Percentiles rank a stretch among this genome's conserved stretches.
Conservation (phyloP, 30 jellyfish, hydroid and myxozoan species). For the Hydractinia symbiolongicarpus region DNA sequence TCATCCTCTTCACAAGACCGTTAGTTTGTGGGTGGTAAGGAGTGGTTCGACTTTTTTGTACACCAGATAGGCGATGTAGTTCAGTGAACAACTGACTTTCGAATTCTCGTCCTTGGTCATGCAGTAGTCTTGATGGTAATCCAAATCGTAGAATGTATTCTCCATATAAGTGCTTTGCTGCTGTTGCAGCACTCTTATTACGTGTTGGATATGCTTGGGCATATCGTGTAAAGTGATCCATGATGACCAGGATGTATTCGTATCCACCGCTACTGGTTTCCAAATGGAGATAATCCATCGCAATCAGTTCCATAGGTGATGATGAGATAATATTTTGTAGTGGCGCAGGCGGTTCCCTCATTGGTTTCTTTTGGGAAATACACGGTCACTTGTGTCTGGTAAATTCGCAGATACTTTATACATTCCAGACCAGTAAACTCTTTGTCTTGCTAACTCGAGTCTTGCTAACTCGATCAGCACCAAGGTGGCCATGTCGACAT, state of each 20-base stretch:
- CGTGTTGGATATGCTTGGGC: conserved; percentile 56
- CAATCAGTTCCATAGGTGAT: too few relatives aligned
- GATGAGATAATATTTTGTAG: too few relatives aligned
- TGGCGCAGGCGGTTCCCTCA: conserved; percentile 45
- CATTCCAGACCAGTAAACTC: neutral
- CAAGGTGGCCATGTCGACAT: too few relatives aligned
- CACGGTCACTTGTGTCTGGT: conserved; percentile 15
- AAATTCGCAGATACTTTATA: neutral
- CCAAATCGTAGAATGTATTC: conserved; percentile 30
- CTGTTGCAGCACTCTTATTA: conserved; percentile 42
- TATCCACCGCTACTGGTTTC: too few relatives aligned
- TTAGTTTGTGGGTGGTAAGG: conserved; percentile 32
- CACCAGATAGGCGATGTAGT: conserved; percentile 11
- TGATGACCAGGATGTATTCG: conserved; percentile 38
- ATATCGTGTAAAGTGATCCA: conserved; percentile 49
- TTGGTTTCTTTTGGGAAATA: conserved; percentile 31
- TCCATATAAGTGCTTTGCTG: conserved; percentile 23
- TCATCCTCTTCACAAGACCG: conserved; percentile 7
- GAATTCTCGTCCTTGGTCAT: conserved; percentile 31
- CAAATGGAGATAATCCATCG: too few relatives aligned
- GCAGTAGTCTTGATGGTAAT: conserved; percentile 11
- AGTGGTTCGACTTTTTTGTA: conserved; percentile 29
- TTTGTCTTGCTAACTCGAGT: too few relatives aligned
- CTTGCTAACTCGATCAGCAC: too few relatives aligned
- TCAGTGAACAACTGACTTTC: conserved; percentile 10